phyloP scores from a whole-genome alignment of 2,888 invertebrate genomes.

The Eugnorisma glareosa region DNA sequence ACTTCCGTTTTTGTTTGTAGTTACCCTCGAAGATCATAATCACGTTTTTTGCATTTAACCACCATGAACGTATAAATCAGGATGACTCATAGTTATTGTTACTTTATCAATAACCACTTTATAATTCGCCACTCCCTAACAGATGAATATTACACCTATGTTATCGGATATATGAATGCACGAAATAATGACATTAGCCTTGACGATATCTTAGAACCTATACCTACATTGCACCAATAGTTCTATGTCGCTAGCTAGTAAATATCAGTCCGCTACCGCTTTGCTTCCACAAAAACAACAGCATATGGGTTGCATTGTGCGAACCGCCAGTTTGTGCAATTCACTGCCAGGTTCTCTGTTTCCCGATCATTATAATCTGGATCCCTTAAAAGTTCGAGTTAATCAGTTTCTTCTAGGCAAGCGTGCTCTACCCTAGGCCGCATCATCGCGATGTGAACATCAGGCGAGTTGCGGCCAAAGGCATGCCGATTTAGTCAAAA shows the following conservation, averaged over 20 bases:
- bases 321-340: no score
- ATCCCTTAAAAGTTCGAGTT: no score
- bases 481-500: no score
- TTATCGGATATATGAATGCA: slow-evolving; percentile 32
- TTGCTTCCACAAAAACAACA: no score
- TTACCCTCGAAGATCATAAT: slow-evolving; percentile 53
- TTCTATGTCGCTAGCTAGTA: neutral
- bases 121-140: slow-evolving; percentile 54
- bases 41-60: slow-evolving; percentile 46
- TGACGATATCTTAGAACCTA: slow-evolving; percentile 9
- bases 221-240: neutral
- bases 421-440: neutral
- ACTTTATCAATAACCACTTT: slow-evolving; percentile 50
- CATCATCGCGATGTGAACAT: neutral
- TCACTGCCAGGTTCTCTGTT: no score
- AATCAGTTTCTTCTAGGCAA: no score
- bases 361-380: no score
- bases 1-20: slow-evolving; percentile 61
- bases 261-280: neutral
- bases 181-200: slow-evolving; percentile 22
- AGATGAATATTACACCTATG: slow-evolving; percentile 28
- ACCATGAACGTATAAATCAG: slow-evolving; percentile 26
- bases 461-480: no score
- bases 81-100: slow-evolving; percentile 59
- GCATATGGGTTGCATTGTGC: no score